Evolutionary conservation across 2,797 vertebrate genomes (phyloP).

Genomic region (Sphenodon punctatus): DNA sequence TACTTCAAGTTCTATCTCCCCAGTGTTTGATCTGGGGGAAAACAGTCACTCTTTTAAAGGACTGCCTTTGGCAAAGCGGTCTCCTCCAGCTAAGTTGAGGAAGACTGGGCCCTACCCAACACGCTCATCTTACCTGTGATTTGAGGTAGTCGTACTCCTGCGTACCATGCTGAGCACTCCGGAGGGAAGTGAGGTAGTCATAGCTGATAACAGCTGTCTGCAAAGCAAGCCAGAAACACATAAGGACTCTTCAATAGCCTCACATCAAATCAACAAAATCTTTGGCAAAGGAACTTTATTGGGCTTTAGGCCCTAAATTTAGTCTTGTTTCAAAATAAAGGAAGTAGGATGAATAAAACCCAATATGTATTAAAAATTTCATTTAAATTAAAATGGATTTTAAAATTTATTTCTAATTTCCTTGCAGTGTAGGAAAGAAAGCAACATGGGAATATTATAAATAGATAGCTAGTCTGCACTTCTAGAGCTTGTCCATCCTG

Average conservation of each 20-base stretch:
- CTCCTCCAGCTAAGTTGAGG: background rate
- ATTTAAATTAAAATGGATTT: background rate
- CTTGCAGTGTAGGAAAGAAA: background rate
- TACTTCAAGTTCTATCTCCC: no score
- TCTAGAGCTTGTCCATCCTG: background rate
- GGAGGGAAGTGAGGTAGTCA: conserved; percentile 91
- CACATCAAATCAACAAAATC: background rate
- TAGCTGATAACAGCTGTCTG: conserved; percentile 91
- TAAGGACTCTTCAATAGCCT: background rate
- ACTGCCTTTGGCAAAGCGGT: background rate
- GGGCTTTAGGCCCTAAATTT: background rate
- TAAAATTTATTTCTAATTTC: background rate
- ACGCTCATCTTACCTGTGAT: conserved; percentile 83
- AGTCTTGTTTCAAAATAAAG: background rate
- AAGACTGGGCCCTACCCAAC: background rate
- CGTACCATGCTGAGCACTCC: conserved; percentile 80
- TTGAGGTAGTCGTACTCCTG: conserved; percentile 86
- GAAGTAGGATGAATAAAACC: background rate
- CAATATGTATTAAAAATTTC: background rate
- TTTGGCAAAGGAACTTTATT: background rate
- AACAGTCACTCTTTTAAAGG: background rate
- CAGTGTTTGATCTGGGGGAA: no score
- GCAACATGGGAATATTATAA: background rate
- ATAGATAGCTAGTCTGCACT: background rate
- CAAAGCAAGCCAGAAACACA: conserved; percentile 55